These are phyloP conservation scores for Saturnia pavonia DNA, from an alignment of 2,888 invertebrate species.

Conservation along the genomic window DNA sequence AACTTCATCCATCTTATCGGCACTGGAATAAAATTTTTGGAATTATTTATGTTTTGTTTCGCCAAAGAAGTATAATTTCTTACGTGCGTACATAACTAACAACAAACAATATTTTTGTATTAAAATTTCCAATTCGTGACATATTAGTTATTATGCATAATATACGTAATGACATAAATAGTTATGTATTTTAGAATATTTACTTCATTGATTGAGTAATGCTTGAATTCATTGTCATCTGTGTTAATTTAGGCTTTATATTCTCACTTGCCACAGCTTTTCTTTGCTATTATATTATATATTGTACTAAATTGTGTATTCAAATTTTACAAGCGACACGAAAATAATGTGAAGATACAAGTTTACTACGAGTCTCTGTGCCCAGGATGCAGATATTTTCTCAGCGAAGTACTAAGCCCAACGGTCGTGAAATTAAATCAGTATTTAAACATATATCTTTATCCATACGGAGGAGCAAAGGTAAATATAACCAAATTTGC, in stretches of 20 bases:
- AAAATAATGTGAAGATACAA: slow-evolving; percentile 34
- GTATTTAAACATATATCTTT: slow-evolving; percentile 82
- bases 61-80: too few species aligned
- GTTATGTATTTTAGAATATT: not conserved
- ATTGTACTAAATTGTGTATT: not conserved
- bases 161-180: not conserved
- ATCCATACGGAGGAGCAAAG: slow-evolving; percentile 91
- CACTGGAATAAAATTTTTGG: too few species aligned
- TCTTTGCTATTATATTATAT: too few species aligned
- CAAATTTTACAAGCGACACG: not conserved
- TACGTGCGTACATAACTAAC: too few species aligned
- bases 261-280: too few species aligned
- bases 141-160: not conserved
- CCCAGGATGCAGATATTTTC: slow-evolving; percentile 87
- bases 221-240: not conserved
- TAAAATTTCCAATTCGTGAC: not conserved
- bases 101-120: too few species aligned
- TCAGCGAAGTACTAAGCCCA: slow-evolving; percentile 83
- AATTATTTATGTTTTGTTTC: too few species aligned
- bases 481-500: slow-evolving; percentile 64
- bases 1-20: too few species aligned
- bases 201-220: not conserved
- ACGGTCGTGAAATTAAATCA: slow-evolving; percentile 81
- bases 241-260: too few species aligned
- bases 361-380: slow-evolving; percentile 90